Evolutionary conservation across 2,888 invertebrate species (phyloP).

Genomic region (Seira musarum): DNA sequence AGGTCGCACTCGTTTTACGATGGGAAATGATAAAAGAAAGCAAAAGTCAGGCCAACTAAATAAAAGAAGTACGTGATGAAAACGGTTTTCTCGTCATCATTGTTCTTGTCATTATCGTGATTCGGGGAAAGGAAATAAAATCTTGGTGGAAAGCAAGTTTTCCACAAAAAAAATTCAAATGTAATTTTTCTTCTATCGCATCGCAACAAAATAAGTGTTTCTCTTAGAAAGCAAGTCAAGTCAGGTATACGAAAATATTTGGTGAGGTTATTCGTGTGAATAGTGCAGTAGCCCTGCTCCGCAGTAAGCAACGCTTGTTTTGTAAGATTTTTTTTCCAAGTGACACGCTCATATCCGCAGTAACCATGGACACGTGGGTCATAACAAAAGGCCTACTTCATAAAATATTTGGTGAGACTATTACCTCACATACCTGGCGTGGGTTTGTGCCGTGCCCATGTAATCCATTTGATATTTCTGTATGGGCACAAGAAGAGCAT

Average conservation of each 20-base stretch:
- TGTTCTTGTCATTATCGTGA: conserved; percentile 1
- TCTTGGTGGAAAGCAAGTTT: neutral
- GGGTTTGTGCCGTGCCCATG: neutral
- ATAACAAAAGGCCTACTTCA: conserved; percentile 68
- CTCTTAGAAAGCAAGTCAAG: neutral
- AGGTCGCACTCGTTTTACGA: neutral
- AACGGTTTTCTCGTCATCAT: conserved; percentile 17
- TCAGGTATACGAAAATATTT: conserved; percentile 2
- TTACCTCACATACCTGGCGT: neutral
- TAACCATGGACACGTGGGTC: conserved; percentile 60
- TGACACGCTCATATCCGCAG: conserved; percentile 31
- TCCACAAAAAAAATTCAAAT: no score
- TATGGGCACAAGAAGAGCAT: conserved; percentile 46
- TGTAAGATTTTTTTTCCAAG: conserved; percentile 15
- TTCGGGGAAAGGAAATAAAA: neutral
- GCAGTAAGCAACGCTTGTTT: conserved; percentile 20
- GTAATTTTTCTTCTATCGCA: no score
- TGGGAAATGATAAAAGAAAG: neutral
- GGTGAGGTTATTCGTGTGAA: neutral
- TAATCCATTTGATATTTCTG: neutral
- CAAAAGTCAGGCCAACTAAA: neutral
- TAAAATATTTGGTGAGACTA: conserved; percentile 64
- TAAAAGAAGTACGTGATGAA: conserved; percentile 3
- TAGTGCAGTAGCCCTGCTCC: conserved; percentile 33
- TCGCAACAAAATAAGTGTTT: neutral